phyloP scores from a whole-genome alignment of 1,140 invertebrate genomes.

The Pemphigus obesinymphae region DNA sequence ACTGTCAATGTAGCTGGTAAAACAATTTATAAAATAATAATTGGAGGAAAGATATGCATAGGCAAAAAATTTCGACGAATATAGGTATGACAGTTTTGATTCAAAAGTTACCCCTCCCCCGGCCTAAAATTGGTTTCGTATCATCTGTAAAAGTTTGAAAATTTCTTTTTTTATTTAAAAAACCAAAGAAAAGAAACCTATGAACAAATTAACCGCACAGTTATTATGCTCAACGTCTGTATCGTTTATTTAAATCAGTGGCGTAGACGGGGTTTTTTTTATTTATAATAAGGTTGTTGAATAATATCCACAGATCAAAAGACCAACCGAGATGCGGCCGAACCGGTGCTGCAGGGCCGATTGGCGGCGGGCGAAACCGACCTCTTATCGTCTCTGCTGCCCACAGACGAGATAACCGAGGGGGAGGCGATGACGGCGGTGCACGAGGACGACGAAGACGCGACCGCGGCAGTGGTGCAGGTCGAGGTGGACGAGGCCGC shows the following conservation, averaged over 20 bases:
- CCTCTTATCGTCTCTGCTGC: background rate
- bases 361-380: background rate
- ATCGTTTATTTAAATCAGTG: background rate
- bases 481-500: background rate
- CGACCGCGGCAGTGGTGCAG: background rate
- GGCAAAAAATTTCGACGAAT: no score
- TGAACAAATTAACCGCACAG: background rate
- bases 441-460: background rate
- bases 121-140: no score
- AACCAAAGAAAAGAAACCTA: background rate
- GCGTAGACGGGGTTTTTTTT: background rate
- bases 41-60: no score
- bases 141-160: no score
- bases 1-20: background rate
- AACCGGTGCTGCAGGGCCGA: background rate
- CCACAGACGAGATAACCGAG: background rate
- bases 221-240: background rate
- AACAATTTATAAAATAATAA: no score
- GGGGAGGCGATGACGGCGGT: background rate
- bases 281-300: background rate
- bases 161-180: no score
- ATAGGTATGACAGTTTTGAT: no score
- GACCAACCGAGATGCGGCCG: constrained; percentile 1
- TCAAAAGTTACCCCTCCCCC: no score
- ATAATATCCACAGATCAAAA: no score